Evolutionary conservation across 2,797 vertebrate genomes (phyloP).

Genomic region (Corythornis leucogaster): DNA sequence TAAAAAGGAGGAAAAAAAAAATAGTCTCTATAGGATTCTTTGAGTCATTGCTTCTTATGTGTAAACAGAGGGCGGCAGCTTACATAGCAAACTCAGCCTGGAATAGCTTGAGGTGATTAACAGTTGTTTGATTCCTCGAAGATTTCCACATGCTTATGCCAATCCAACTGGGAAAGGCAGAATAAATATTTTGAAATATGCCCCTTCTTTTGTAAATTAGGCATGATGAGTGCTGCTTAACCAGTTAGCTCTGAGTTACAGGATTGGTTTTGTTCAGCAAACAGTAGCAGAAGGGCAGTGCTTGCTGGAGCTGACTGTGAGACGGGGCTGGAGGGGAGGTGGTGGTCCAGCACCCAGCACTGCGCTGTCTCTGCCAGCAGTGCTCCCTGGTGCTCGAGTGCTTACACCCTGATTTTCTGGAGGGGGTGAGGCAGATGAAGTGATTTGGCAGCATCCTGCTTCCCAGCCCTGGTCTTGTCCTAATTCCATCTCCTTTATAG

Average conservation of each 20-base stretch:
- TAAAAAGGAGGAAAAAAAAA: conserved; percentile 13
- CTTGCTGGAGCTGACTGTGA: not conserved
- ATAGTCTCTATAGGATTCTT: conserved; percentile 53
- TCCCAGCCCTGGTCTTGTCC: not conserved
- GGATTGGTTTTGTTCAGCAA: conserved; percentile 19
- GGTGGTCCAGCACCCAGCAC: not conserved
- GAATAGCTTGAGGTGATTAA: conserved; percentile 65
- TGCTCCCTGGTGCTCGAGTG: rapidly evolving
- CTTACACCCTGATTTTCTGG: rapidly evolving
- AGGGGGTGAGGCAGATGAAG: not conserved
- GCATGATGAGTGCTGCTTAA: conserved; percentile 45
- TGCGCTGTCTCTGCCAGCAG: not conserved
- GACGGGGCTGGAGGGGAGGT: not conserved
- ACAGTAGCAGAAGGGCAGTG: conserved; percentile 16
- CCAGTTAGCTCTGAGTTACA: not conserved
- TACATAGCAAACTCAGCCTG: conserved; percentile 69
- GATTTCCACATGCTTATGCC: conserved; percentile 61
- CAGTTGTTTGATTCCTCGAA: conserved; percentile 66
- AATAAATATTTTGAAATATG: conserved; percentile 76
- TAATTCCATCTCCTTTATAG: not conserved
- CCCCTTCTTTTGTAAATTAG: conserved; percentile 71
- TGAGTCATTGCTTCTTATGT: conserved; percentile 42
- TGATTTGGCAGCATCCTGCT: not conserved
- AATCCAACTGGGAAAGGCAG: conserved; percentile 69
- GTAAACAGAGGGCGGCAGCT: conserved; percentile 72